Evolutionary conservation across 2,113 vertebrate genomes (phyloP).

Genomic region (Dipodomys stephensi): DNA sequence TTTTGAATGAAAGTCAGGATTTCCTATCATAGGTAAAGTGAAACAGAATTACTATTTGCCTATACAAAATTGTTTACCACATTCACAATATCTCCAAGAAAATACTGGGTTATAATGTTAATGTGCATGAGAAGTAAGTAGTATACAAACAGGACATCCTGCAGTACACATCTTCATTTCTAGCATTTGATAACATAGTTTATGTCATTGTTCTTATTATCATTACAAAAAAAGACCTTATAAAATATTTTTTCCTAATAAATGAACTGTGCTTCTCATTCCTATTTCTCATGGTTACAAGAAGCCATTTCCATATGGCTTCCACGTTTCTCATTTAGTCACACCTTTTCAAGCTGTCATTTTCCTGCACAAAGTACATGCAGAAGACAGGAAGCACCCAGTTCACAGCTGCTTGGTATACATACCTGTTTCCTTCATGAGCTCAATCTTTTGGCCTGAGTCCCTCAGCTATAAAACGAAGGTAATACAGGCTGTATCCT

Average conservation of each 20-base stretch:
- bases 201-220: not conserved
- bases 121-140: not conserved
- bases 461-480: not conserved
- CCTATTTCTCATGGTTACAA: not conserved
- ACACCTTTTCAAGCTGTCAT: not conserved
- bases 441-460: not conserved
- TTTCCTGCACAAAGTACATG: not conserved
- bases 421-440: not conserved
- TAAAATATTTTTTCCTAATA: not conserved
- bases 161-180: not conserved
- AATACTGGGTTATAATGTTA: not conserved
- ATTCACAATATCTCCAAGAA: not conserved
- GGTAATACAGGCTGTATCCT: not conserved
- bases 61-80: constrained; percentile 47
- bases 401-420: not conserved
- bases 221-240: not conserved
- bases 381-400: not conserved
- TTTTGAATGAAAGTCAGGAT: constrained; percentile 83
- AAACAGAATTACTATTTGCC: constrained; percentile 39
- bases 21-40: constrained; percentile 75
- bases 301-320: not conserved
- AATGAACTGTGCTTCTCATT: not conserved
- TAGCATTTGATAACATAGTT: not conserved
- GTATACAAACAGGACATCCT: not conserved
- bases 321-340: not conserved